Evolutionary conservation across 2,888 invertebrate species (phyloP).

Genomic region (Agrochola litura): DNA sequence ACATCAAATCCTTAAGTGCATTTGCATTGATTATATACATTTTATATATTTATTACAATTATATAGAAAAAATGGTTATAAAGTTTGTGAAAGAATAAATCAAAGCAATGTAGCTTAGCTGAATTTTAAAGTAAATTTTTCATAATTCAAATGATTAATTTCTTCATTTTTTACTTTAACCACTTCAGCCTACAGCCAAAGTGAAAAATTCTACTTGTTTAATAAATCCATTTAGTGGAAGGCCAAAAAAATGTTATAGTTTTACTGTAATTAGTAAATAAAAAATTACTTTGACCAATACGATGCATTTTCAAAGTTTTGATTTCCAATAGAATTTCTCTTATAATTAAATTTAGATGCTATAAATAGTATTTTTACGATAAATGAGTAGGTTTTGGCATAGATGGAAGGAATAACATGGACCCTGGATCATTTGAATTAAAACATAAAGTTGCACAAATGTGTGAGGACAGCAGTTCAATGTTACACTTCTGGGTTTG

Average conservation of each 20-base stretch:
- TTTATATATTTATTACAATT: slow-evolving; percentile 50
- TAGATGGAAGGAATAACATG: slow-evolving; percentile 79
- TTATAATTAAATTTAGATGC: slow-evolving; percentile 54
- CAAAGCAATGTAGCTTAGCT: slow-evolving; percentile 15
- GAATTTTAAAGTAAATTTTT: neutral
- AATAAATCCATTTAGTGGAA: slow-evolving; percentile 2
- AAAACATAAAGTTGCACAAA: slow-evolving; percentile 43
- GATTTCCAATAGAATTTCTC: slow-evolving; percentile 31
- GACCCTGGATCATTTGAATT: slow-evolving; percentile 73
- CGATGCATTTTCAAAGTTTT: slow-evolving; percentile 6
- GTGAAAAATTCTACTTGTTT: neutral
- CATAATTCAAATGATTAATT: neutral
- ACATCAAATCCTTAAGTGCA: slow-evolving; percentile 86
- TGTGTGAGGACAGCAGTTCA: slow-evolving; percentile 5
- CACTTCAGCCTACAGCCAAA: slow-evolving; percentile 1
- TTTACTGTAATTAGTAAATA: slow-evolving; percentile 7
- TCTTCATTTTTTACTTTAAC: neutral
- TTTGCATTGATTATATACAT: slow-evolving; percentile 74
- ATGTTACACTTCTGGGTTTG: slow-evolving; percentile 13
- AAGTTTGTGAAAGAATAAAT: slow-evolving; percentile 9
- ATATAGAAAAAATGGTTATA: slow-evolving; percentile 20
- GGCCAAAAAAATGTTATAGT: neutral
- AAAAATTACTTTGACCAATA: neutral
- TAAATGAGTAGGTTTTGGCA: slow-evolving; percentile 62
- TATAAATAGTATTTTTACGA: slow-evolving; percentile 56